Evolutionary conservation across 2,797 vertebrate species (phyloP).

Genomic region (Poeciliopsis paucimaculata): DNA sequence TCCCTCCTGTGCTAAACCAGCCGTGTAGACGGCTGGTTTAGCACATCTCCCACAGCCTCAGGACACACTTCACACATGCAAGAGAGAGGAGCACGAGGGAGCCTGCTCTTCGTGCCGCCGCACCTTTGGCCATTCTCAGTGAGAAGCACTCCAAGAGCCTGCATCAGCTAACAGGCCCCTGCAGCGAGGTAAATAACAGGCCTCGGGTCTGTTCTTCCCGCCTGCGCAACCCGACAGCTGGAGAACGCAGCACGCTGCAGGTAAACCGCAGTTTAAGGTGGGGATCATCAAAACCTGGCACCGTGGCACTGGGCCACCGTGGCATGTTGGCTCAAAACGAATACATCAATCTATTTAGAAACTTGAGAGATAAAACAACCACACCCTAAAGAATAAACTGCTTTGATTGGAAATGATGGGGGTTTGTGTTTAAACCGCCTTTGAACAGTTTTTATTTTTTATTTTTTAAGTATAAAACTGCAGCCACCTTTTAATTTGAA

Average conservation of each 20-base stretch:
- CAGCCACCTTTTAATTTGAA: not conserved
- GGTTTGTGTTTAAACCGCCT: not conserved
- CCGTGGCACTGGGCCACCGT: conserved; percentile 3
- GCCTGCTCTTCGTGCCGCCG: conserved; percentile 23
- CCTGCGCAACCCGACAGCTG: conserved; percentile 24
- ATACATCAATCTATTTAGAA: conserved; percentile 4
- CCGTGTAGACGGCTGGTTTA: conserved; percentile 14
- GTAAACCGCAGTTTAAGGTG: conserved; percentile 37
- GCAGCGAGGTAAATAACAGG: conserved; percentile 54
- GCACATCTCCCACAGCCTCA: conserved; percentile 34
- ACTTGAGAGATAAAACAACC: conserved; percentile 10
- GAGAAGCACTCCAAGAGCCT: conserved; percentile 27
- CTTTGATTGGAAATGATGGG: not conserved
- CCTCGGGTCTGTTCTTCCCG: conserved; percentile 38
- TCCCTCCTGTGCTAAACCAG: too few species aligned
- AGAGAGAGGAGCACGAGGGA: conserved; percentile 39
- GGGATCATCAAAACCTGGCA: conserved; percentile 14
- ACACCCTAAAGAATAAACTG: conserved; percentile 28
- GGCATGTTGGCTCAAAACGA: conserved; percentile 19
- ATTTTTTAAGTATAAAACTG: not conserved
- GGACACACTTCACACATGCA: conserved; percentile 59
- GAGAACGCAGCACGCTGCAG: conserved; percentile 15
- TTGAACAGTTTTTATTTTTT: not conserved
- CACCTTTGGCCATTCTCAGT: conserved; percentile 37
- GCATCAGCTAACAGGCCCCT: conserved; percentile 39